Base-by-base conservation (phyloP, 2,888 invertebrate species). In the Prosapia bicincta region DNA sequence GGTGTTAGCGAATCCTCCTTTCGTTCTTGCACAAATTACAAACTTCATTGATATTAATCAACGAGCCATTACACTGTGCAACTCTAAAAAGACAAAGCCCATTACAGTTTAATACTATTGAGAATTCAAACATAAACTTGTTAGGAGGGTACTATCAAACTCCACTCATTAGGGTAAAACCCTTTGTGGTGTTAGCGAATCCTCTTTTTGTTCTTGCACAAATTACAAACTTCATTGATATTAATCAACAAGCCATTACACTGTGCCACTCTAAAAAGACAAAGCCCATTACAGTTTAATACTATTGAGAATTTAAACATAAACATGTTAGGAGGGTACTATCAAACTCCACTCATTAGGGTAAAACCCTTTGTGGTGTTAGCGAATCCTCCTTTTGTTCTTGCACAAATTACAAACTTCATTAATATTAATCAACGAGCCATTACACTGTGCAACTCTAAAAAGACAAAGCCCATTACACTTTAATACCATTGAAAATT, bases 181-280 rank as follows among this genome's bases (percentile, higher is more conserved):
- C 38, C 38, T 38, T 38, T 38, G 38, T 38, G 38, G 38, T 38
- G 38, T 38, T 38, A 38, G 38, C 38, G 38, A 38, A 38, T 38
- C 38, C 38, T 9, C 38, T 15, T 38, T 30, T 38, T 38, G 13
- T 13, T 38, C 38, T 13, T 15, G 13, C 38, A 38, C 13, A 38
- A 38, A 38, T 13, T 38, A 38, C 13, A 38, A 38, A 38, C 38
- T 38, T 38, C 5, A 38, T 13, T 38, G 38, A 13, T 38, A 38
- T 2, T 13, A 38, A 38, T 13, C 38, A 38, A 10, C 38, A 38
- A 38, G 38, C 15, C 38, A 5, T 38, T 38, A 38, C 5, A 38
- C 15, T 38, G 38, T 38, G 38, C 38, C 2, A n/a, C n/a, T n/a
- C n/a, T n/a, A n/a, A n/a, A n/a, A 73, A 70, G 25, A 76, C 38